Percentiles rank a stretch among this genome's conserved stretches.
Evolutionary conservation across 64 coral and sea anemone genomes (phyloP).

Genomic region (Cladopsammia gracilis): DNA sequence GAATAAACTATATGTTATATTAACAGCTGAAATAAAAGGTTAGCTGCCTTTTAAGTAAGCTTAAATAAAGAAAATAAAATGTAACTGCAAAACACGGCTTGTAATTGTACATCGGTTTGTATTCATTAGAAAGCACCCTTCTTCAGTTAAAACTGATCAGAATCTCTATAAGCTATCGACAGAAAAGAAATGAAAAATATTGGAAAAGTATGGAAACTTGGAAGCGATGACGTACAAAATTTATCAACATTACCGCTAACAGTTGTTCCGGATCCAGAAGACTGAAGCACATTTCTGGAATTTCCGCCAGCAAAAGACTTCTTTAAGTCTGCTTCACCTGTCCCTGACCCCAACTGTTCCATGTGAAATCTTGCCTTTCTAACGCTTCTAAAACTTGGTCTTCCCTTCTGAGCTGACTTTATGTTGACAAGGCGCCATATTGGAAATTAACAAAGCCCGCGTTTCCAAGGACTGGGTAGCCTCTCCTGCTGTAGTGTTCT

Average conservation of each 20-base stretch:
- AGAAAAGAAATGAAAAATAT: background rate
- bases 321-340: background rate
- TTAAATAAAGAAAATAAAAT: too few relatives aligned
- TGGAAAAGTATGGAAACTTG: too few relatives aligned
- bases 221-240: too few relatives aligned
- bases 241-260: background rate
- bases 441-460: background rate
- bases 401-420: background rate
- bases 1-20: too few relatives aligned
- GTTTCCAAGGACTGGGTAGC: constrained; percentile 34
- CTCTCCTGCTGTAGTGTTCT: background rate
- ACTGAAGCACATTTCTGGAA: background rate
- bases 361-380: background rate
- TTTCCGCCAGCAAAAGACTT: background rate
- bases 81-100: too few relatives aligned
- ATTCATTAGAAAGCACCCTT: too few relatives aligned
- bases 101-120: too few relatives aligned
- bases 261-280: background rate
- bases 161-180: too few relatives aligned
- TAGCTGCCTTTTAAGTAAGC: too few relatives aligned
- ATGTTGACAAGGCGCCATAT: constrained; percentile 52
- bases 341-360: constrained; percentile 11
- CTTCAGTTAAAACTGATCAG: too few relatives aligned
- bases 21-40: too few relatives aligned
- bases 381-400: background rate